Evolutionary conservation across 2,113 vertebrate species (phyloP), one percentile per base, ranked within the genome.

Genomic region (Ptyas mucosa): DNA sequence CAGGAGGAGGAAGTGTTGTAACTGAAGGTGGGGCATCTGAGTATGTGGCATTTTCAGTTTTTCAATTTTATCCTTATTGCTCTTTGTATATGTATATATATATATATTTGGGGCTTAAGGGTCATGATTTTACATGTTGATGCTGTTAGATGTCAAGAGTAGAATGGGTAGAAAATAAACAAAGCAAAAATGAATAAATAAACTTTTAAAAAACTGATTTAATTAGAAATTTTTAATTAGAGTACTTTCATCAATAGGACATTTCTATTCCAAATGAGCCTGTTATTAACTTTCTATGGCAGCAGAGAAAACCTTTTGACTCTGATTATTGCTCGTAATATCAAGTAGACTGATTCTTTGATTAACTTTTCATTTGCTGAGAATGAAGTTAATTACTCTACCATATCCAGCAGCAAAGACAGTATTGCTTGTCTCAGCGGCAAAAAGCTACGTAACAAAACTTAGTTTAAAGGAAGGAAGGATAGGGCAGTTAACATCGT

Each of bases 161-260:
- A 21, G 34, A 81, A 39, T 81, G 75, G 15, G 34, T 39, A 43
- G 75, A 18, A 81, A 3, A 81, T 3, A 81, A 39, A 39, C 34
- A 81, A 81, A 81, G 18, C 34, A 81, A 39, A 39, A 81, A 81
- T 20, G 18, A 81, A 81, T 81, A 69, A 69, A 29, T n/a, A 39
- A 97, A 97, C 96, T 96, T 97, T 87, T 43, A 3, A 64, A 52
- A 97, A 93, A 29, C 91, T 97, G 96, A 97, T 98, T 97, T 97
- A 98, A 97, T 98, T 97, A 98, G 96, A 97, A 97, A 97, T 96
- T 96, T 97, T 95, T 97, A 96, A 97, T 96, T 96, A 94, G 92
- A 92, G 34, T 92, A 91, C 94, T 96, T 95, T 97, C 96, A 93
- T 57, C 88, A 92, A 92, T 93, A 95, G 94, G 92, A 96, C 96